phyloP scores from a whole-genome alignment of 2,113 vertebrate species.

The Chloropsis cyanopogon region DNA sequence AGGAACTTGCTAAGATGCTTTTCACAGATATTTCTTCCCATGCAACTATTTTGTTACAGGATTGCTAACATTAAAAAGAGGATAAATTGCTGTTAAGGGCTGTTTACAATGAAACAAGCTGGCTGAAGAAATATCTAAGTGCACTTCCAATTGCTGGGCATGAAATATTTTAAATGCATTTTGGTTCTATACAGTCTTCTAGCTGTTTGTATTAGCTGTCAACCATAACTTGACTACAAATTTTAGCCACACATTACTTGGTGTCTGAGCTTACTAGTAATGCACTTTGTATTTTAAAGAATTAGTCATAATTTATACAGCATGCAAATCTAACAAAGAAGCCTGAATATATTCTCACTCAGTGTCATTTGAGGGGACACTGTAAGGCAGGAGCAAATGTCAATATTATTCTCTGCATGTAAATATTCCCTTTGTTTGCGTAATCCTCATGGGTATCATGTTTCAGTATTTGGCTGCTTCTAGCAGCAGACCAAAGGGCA shows the following conservation, averaged over 20 bases:
- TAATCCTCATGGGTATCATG: background rate
- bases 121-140: background rate
- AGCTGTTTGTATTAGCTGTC: background rate
- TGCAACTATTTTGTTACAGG: background rate
- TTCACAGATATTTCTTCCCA: background rate
- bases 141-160: background rate
- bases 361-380: background rate
- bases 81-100: background rate
- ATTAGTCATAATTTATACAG: background rate
- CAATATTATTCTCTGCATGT: background rate
- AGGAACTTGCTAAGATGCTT: background rate
- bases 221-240: background rate
- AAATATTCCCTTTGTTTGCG: conserved; percentile 13
- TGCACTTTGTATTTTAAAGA: background rate
- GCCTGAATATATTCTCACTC: background rate
- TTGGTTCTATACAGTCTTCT: background rate
- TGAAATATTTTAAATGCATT: background rate
- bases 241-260: background rate
- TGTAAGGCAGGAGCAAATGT: background rate
- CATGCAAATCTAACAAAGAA: background rate
- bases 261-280: background rate
- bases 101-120: background rate
- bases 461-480: background rate
- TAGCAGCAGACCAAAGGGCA: background rate
- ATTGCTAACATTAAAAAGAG: background rate